Evolutionary conservation across 2,888 invertebrate species (phyloP).

Genomic region (Scelioninae gen. 2): DNA sequence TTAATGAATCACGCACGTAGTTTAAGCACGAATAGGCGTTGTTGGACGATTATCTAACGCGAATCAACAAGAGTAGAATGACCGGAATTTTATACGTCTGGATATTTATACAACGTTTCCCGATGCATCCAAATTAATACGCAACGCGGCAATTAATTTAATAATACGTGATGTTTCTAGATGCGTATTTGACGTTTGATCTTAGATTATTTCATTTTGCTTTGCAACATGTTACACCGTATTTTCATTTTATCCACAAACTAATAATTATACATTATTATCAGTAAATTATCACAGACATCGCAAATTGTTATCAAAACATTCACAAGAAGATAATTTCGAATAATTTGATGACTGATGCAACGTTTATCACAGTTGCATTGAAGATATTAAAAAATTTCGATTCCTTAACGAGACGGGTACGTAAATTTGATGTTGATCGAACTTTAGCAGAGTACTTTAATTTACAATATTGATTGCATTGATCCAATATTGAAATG

Average conservation of each 20-base stretch:
- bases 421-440: too few relatives aligned
- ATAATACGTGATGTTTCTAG: constrained; percentile 26
- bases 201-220: constrained; percentile 40
- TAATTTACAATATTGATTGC: too few relatives aligned
- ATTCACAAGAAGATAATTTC: too few relatives aligned
- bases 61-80: too few relatives aligned
- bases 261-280: constrained; percentile 31
- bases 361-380: too few relatives aligned
- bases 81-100: constrained; percentile 10
- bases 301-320: constrained; percentile 1
- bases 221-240: constrained; percentile 28
- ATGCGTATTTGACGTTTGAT: constrained; percentile 32
- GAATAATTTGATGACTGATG: too few relatives aligned
- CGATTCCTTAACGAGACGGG: too few relatives aligned
- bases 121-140: constrained; percentile 17
- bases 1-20: constrained; percentile 41
- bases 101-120: constrained; percentile 5
- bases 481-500: too few relatives aligned
- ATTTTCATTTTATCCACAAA: constrained; percentile 24
- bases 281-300: constrained; percentile 17
- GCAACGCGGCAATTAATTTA: constrained; percentile 19
- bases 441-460: too few relatives aligned
- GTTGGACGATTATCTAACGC: neutral
- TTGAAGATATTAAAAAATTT: too few relatives aligned
- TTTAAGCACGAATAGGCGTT: constrained; percentile 19